Percentiles rank a stretch among this genome's conserved stretches.
Evolutionary conservation across 2,113 vertebrate genomes (phyloP).

Genomic region (Dicaeum eximium): DNA sequence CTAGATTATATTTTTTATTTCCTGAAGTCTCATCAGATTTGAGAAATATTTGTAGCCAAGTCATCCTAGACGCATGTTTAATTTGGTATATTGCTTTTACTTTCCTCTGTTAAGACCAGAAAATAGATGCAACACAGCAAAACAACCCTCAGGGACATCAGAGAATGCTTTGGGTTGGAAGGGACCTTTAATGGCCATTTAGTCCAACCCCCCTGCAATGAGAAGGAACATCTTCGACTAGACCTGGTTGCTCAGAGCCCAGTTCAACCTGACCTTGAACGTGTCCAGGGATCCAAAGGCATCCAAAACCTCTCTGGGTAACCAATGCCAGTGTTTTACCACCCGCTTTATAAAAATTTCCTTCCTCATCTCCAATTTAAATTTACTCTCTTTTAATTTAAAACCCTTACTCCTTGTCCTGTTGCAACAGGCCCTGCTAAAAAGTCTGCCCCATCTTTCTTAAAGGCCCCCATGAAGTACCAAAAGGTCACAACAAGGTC

Average conservation of each 20-base stretch:
- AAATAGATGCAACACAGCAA: neutral
- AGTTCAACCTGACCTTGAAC: neutral
- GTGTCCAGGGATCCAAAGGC: neutral
- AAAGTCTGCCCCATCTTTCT: neutral
- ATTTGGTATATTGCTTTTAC: neutral
- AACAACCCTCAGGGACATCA: neutral
- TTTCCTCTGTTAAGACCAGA: neutral
- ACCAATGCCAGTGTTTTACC: neutral
- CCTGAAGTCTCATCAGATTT: neutral
- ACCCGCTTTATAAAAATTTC: neutral
- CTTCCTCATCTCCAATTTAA: neutral
- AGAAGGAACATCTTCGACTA: neutral
- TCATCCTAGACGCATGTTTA: neutral
- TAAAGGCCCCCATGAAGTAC: neutral
- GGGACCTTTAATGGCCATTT: neutral
- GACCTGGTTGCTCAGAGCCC: neutral
- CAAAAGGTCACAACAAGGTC: rapidly evolving
- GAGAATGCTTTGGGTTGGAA: neutral
- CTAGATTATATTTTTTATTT: neutral
- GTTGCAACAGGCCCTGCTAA: neutral
- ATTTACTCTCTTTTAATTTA: neutral
- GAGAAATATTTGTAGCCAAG: neutral
- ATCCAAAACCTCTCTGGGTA: neutral
- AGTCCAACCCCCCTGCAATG: rapidly evolving
- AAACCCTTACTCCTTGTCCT: neutral